Base-by-base conservation (phyloP, 1,140 invertebrate species). In the Samia ricini region DNA sequence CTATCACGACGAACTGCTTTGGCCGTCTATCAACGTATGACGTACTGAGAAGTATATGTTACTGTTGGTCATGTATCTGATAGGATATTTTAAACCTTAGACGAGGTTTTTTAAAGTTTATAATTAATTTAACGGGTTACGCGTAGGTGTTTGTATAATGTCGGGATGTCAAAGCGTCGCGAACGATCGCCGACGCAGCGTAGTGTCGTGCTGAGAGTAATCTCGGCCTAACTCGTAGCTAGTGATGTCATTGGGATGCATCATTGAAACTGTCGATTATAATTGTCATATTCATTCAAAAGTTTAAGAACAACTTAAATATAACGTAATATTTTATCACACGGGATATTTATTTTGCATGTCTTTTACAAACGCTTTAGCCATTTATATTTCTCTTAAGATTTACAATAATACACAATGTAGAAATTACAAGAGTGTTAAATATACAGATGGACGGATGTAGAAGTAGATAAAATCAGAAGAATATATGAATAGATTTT, bases 181-280 rank as follows among this genome's bases (percentile, higher is more conserved):
- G 82, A 80, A 82, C 83, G 83, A 89, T 79, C 85, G 85, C 85
- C 83, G 81, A 84, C 83, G 78, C 79, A 74, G 85, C 84, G 85
- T 85, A 85, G 83, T 89, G 79, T 89, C 87, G 85, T 89, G 87
- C 87, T 89, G 87, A 87, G 87, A 89, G 87, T 76, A 89, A 89
- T 89, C 87, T 88, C 69, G 77, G 75, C 58, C 81, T 75, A 89
- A 75, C 83, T 79, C 76, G 72, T 60, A 66, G 23, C 48, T 79
- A 88, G 79, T 63, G 79, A 69, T 83, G 83, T 29, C 36, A 15
- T 48, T 15, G 36, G 2, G 49, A 51, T 51, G 49, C 0, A 18
- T 18, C 4, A 18, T 18, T 18, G 18, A 51, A 51, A 51, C 7
- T 51, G 10, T 29, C 26, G 26, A 29, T 5, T 29, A 29, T 29